Evolutionary conservation across 2,113 vertebrate genomes (phyloP), one percentile per base, ranked within the genome.

Genomic region (Morone chrysops): DNA sequence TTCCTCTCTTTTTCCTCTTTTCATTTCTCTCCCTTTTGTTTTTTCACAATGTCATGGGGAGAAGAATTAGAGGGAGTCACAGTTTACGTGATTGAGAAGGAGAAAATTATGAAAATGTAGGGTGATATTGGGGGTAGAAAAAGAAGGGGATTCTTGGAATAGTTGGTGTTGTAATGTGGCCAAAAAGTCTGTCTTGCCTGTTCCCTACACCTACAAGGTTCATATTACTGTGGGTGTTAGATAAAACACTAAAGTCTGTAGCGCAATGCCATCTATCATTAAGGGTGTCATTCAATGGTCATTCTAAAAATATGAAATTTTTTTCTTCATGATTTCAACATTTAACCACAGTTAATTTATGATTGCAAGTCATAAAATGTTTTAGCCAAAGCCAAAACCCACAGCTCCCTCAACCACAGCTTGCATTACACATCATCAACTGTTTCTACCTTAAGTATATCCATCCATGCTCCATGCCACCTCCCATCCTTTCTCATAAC

Each of bases 171-270:
- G 38, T 65, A 40, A 67, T 76, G 70, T 48, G 20, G 43, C 71
- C 38, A 71, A 74, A 57, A 80, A 40, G 40, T 78, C 70, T 51
- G 72, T 56, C 70, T 61, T n/a, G 61, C 14, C 14, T 65, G 53
- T 77, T 57, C 57, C 8, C 48, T 62, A 63, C 81, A 77, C 77
- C 36, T 57, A 31, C 45, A 38, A 25, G 40, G 18, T 25, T 79
- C 80, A 75, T 65, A 53, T 77, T 40, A 20, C 75, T 10, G 40
- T 43, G 43, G 51, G 40, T 82, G 70, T 83, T 53, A 16, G 20
- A 75, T 76, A 36, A 71, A 71, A 80, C 57, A 56, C 41, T 10
- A 20, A 3, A 22, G 45, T 56, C 50, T 57, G 8, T n/a, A 45
- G 36, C 41, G 47, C 41, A 13, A 11, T 18, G 45, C 12, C 10